phyloP scores from a whole-genome alignment of 1,140 invertebrate genomes.

The Dendrolimus kikuchii region DNA sequence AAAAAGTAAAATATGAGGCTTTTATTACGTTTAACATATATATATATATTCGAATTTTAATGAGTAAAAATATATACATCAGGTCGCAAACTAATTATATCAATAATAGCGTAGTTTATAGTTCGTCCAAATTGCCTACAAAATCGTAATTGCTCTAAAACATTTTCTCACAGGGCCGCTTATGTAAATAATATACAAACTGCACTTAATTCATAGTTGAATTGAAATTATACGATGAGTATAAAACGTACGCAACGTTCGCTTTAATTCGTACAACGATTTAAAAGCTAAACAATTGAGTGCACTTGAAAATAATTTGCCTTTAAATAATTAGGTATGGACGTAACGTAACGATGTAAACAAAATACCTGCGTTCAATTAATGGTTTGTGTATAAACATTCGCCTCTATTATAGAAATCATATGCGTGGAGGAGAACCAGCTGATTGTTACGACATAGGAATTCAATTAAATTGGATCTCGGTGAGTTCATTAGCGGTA shows the following conservation, averaged over 20 bases:
- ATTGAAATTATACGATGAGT: neutral
- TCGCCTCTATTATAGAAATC: neutral
- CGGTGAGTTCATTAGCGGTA: slow-evolving; percentile 27
- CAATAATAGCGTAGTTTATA: slow-evolving; percentile 48
- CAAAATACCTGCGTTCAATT: neutral
- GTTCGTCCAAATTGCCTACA: slow-evolving; percentile 32
- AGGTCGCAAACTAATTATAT: slow-evolving; percentile 41
- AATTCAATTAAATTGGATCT: slow-evolving; percentile 39
- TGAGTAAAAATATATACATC: slow-evolving; percentile 33
- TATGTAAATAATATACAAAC: slow-evolving; percentile 9
- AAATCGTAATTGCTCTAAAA: slow-evolving; percentile 31
- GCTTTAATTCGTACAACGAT: too few relatives aligned
- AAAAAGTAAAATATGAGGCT: too few relatives aligned
- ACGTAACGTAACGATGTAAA: too few relatives aligned
- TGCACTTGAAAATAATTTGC: too few relatives aligned
- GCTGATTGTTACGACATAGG: slow-evolving; percentile 11
- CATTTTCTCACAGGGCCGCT: slow-evolving; percentile 32
- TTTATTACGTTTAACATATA: too few relatives aligned
- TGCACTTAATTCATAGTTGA: slow-evolving; percentile 15
- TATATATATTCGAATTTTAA: slow-evolving; percentile 20
- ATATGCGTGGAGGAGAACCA: neutral
- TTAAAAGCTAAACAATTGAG: too few relatives aligned
- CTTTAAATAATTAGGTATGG: too few relatives aligned
- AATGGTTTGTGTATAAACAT: neutral
- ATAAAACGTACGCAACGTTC: neutral